phyloP scores from a whole-genome alignment of 2,797 vertebrate genomes.

The Hypotaenidia philippensis region DNA sequence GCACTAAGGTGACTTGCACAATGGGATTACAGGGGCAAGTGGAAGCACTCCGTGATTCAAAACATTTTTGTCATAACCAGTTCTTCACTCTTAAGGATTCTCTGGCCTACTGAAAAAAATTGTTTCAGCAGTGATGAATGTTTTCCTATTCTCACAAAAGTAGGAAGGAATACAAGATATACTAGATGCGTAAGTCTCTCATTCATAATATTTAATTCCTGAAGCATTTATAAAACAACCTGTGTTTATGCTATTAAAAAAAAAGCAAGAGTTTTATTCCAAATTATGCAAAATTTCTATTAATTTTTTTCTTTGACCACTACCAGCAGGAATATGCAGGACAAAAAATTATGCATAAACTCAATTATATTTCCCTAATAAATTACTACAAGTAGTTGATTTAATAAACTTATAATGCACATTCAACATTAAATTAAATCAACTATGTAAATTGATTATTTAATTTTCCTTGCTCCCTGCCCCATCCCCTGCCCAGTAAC shows the following conservation, averaged over 20 bases:
- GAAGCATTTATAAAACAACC: background rate
- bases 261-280: background rate
- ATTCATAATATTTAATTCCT: background rate
- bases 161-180: background rate
- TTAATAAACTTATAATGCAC: background rate
- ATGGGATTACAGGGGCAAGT: background rate
- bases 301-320: background rate
- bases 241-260: background rate
- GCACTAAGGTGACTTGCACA: background rate
- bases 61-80: background rate
- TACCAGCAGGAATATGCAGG: background rate
- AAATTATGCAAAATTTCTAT: background rate
- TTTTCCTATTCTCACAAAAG: background rate
- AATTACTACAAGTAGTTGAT: background rate
- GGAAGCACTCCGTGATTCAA: background rate
- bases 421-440: conserved; percentile 7
- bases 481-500: background rate
- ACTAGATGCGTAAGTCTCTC: background rate
- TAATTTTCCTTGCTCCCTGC: background rate
- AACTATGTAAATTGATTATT: background rate
- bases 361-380: background rate
- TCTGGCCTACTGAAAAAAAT: background rate
- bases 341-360: background rate
- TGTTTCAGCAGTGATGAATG: background rate
- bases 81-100: background rate